phyloP scores from a whole-genome alignment of 2,113 vertebrate species.

The Sprattus sprattus region DNA sequence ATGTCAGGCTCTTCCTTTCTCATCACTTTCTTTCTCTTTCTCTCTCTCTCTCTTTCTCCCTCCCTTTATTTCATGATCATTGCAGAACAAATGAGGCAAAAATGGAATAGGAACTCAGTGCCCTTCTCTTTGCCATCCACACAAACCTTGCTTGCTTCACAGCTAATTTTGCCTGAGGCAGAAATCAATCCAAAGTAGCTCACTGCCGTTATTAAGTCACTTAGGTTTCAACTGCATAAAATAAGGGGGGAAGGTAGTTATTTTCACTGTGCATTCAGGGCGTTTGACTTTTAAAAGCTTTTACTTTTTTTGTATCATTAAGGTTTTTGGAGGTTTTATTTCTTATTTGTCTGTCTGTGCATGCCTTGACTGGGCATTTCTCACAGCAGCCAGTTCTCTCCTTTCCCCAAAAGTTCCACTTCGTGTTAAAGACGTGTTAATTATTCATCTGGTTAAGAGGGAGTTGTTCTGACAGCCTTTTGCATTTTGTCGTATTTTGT shows the following conservation, averaged over 20 bases:
- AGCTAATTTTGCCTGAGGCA: neutral
- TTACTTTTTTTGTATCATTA: too few species aligned
- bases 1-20: too few species aligned
- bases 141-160: neutral
- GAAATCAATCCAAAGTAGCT: neutral
- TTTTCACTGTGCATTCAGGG: neutral
- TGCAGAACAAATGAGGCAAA: neutral
- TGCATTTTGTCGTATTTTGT: conserved; percentile 37
- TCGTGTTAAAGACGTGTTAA: conserved; percentile 20
- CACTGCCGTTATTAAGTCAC: neutral
- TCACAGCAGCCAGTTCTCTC: neutral
- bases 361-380: too few species aligned
- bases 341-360: neutral
- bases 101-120: neutral
- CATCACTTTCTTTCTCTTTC: too few species aligned
- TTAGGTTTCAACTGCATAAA: neutral
- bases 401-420: neutral
- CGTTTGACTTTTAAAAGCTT: neutral
- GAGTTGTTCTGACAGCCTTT: conserved; percentile 38
- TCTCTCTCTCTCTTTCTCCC: too few species aligned
- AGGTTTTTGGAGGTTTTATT: too few species aligned
- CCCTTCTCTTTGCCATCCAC: neutral
- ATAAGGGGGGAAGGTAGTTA: neutral
- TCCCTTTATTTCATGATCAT: neutral
- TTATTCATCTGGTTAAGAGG: conserved; percentile 36